These are phyloP conservation scores for Crotalus adamanteus DNA, from an alignment of 2,797 vertebrate species.

Conservation along the genomic window DNA sequence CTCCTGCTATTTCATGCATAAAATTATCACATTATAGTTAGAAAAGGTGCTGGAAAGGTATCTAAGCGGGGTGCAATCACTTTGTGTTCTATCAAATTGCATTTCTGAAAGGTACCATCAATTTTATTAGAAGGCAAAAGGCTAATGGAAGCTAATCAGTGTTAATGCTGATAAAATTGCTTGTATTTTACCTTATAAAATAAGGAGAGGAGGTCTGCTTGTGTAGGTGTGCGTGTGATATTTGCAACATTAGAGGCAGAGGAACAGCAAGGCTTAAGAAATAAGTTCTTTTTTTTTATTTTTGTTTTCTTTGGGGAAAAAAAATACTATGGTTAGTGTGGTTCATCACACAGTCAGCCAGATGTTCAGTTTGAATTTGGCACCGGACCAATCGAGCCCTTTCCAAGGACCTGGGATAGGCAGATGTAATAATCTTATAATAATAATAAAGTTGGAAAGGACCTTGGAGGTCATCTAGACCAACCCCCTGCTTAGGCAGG, in stretches of 20 bases:
- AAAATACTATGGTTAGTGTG: neutral
- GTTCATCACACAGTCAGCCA: too few relatives aligned
- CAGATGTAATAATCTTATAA: too few relatives aligned
- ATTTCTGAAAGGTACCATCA: slow-evolving; percentile 81
- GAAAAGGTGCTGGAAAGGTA: slow-evolving; percentile 79
- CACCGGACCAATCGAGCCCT: neutral
- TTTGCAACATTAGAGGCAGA: neutral
- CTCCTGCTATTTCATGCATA: slow-evolving; percentile 84
- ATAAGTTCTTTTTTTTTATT: neutral
- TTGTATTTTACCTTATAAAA: slow-evolving; percentile 78
- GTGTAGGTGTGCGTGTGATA: slow-evolving; percentile 59
- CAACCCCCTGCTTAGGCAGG: too few relatives aligned
- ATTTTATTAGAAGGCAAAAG: slow-evolving; percentile 83
- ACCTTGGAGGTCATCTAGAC: too few relatives aligned
- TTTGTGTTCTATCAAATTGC: slow-evolving; percentile 83
- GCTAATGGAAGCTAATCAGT: slow-evolving; percentile 81
- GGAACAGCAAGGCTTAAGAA: slow-evolving; percentile 50
- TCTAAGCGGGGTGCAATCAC: slow-evolving; percentile 81
- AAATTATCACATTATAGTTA: slow-evolving; percentile 83
- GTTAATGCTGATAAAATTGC: slow-evolving; percentile 82
- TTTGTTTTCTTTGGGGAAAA: neutral
- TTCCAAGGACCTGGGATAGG: neutral
- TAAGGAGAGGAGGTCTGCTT: slow-evolving; percentile 47
- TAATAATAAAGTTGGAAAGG: too few relatives aligned
- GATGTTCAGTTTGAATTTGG: too few relatives aligned